A percentile compares a stretch with the other conserved stretches of the same genome.
Conservation (phyloP, 1,140 invertebrate species). For the Periplaneta americana region DNA sequence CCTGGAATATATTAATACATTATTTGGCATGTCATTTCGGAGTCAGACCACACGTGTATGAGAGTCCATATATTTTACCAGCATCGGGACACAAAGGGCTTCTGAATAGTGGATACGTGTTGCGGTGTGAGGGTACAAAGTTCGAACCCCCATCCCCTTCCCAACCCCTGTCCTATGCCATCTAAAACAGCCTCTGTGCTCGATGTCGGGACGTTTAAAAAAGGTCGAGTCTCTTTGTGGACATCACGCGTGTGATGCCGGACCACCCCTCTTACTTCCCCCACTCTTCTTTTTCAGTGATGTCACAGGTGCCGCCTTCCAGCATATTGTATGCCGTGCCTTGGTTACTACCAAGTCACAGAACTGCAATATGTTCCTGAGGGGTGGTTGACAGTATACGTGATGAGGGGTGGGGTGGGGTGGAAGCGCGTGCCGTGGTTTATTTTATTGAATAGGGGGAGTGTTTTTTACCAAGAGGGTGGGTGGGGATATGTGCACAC, state of each 20-base stretch:
- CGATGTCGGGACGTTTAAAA: not conserved
- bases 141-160: not conserved
- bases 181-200: not conserved
- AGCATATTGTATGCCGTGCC: not conserved
- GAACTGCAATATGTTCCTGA: not conserved
- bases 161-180: not conserved
- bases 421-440: not conserved
- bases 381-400: not conserved
- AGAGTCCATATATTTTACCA: not conserved
- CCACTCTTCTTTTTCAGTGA: not conserved
- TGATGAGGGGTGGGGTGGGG: not conserved
- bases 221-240: not conserved
- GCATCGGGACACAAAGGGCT: not conserved
- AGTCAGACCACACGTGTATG: not conserved
- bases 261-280: not conserved
- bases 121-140: not conserved
- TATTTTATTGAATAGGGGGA: slow-evolving; percentile 10
- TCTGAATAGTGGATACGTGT: not conserved
- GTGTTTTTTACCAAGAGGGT: not conserved
- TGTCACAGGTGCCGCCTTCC: slow-evolving; percentile 5
- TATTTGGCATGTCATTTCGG: slow-evolving; percentile 1
- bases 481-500: not conserved
- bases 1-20: slow-evolving; percentile 20
- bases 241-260: not conserved
- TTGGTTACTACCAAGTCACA: not conserved